A percentile compares a stretch with the other conserved stretches of the same genome.
phyloP scores from a whole-genome alignment of 2,113 vertebrate genomes.

The Lophotis ruficrista region DNA sequence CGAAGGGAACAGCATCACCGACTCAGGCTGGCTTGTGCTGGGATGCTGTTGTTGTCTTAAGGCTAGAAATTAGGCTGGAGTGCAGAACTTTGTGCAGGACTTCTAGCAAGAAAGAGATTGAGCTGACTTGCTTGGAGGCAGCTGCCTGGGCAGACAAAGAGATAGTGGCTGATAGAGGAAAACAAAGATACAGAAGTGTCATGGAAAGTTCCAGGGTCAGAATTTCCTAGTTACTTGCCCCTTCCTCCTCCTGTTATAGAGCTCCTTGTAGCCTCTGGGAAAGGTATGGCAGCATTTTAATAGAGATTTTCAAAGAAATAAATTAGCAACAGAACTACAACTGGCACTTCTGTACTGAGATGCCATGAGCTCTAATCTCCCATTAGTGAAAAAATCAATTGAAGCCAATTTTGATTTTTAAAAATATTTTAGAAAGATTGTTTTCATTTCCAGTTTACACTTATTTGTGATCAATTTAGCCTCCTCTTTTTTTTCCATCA shows the following conservation, averaged over 20 bases:
- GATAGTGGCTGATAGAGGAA: background rate
- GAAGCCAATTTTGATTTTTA: background rate
- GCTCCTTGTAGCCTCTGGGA: background rate
- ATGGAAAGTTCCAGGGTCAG: background rate
- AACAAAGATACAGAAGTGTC: background rate
- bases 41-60: too few relatives aligned
- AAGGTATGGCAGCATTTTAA: background rate
- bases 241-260: background rate
- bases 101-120: background rate
- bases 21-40: fast-evolving
- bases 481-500: background rate
- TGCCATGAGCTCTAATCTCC: background rate
- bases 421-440: background rate
- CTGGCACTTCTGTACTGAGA: background rate
- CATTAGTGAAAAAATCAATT: background rate
- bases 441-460: background rate
- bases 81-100: background rate
- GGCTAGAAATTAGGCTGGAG: background rate
- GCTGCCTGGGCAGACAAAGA: background rate
- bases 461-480: background rate
- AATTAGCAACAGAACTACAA: background rate
- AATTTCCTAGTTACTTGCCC: background rate
- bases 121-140: background rate
- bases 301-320: background rate
- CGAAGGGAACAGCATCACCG: background rate